phyloP scores from a whole-genome alignment of 2,113 vertebrate genomes.

The Fulica atra region DNA sequence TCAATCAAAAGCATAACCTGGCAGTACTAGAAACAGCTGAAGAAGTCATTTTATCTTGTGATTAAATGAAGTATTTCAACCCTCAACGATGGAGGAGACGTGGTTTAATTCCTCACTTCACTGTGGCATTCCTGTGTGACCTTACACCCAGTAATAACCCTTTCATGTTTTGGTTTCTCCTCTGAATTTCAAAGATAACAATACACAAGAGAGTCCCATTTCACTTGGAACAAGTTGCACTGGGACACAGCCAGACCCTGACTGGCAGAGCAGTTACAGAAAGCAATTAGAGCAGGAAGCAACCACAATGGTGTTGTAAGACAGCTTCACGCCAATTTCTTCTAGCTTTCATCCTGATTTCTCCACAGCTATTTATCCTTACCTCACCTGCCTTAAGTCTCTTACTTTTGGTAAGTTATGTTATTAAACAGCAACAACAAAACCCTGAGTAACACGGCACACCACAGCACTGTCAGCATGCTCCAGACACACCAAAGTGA shows the following conservation, averaged over 20 bases:
- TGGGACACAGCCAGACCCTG: background rate
- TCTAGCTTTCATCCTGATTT: background rate
- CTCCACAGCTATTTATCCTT: background rate
- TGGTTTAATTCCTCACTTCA: background rate
- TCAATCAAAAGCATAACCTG: background rate
- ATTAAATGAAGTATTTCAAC: background rate
- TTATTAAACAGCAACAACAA: background rate
- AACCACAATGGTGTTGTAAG: background rate
- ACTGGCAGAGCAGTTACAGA: background rate
- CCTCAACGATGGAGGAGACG: background rate
- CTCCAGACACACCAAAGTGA: background rate
- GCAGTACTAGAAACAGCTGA: background rate
- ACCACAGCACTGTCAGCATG: background rate
- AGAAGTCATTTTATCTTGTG: background rate
- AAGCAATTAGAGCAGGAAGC: constrained; percentile 1
- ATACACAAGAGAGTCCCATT: background rate
- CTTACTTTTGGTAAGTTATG: background rate
- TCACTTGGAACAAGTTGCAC: background rate
- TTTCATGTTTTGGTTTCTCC: background rate
- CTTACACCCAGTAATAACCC: background rate
- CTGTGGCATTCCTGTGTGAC: background rate
- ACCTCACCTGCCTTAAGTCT: background rate
- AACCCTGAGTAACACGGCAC: background rate
- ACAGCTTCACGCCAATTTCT: background rate
- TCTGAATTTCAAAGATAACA: background rate